Evolutionary conservation across 2,113 vertebrate genomes (phyloP).

Genomic region (Pogonocichla stellata): DNA sequence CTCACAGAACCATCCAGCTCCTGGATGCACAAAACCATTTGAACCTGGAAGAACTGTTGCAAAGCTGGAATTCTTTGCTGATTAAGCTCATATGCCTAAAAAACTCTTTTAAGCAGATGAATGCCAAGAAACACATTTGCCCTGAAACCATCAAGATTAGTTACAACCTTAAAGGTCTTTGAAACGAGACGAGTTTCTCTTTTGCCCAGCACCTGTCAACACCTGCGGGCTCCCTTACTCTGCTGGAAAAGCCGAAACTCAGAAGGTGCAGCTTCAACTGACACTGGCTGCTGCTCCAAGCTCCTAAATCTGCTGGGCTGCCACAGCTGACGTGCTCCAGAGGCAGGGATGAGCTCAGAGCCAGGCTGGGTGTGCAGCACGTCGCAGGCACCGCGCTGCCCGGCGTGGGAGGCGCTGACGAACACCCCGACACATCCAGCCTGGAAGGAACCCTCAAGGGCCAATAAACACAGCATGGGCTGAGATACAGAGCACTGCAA

Average conservation of each 20-base stretch:
- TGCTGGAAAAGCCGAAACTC: not conserved
- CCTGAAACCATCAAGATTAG: slow-evolving; percentile 45
- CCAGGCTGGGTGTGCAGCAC: not conserved
- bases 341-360: not conserved
- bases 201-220: not conserved
- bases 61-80: not conserved
- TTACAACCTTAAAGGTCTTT: slow-evolving; percentile 4
- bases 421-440: not conserved
- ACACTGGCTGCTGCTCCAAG: not conserved
- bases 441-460: not conserved
- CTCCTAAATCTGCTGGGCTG: not conserved
- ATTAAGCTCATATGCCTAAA: slow-evolving; percentile 2
- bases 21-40: not conserved
- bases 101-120: not conserved
- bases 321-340: not conserved
- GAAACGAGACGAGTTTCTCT: not conserved
- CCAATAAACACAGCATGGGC: not conserved
- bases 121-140: slow-evolving; percentile 39
- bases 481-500: not conserved
- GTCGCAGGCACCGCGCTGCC: not conserved
- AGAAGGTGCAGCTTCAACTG: not conserved
- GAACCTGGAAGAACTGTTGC: not conserved
- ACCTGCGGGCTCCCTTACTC: not conserved
- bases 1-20: not conserved
- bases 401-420: not conserved